Percentiles rank a stretch among this genome's conserved stretches.
These are phyloP conservation scores for Lasioglossum albipes DNA, from an alignment of 1,140 invertebrate species.

Conservation along the genomic window DNA sequence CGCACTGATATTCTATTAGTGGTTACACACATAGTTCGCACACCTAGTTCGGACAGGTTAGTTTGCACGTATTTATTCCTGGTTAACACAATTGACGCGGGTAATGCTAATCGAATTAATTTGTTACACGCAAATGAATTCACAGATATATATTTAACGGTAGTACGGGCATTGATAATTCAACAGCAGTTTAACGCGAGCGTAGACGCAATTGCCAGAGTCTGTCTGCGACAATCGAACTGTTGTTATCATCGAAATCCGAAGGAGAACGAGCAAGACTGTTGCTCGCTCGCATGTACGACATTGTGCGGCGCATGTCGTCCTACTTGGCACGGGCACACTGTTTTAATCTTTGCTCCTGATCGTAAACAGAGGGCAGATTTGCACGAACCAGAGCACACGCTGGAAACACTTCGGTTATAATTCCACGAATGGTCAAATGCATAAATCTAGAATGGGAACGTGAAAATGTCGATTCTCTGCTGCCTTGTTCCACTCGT, in stretches of 20 bases:
- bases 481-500: too few species aligned
- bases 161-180: neutral
- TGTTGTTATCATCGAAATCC: slow-evolving; percentile 46
- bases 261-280: slow-evolving; percentile 51
- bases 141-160: neutral
- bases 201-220: neutral
- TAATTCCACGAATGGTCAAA: too few species aligned
- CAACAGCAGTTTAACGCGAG: neutral
- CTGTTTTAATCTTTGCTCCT: slow-evolving; percentile 34
- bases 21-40: too few species aligned
- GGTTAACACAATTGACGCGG: neutral
- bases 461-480: too few species aligned
- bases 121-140: neutral
- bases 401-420: neutral
- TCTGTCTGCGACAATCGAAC: slow-evolving; percentile 38
- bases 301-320: slow-evolving; percentile 32
- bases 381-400: neutral
- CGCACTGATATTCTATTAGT: too few species aligned
- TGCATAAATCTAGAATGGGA: too few species aligned
- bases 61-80: neutral
- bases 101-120: neutral
- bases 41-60: too few species aligned
- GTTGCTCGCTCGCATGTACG: slow-evolving; percentile 54
- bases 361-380: slow-evolving; percentile 35
- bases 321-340: slow-evolving; percentile 46